Evolutionary conservation across 2,797 vertebrate genomes (phyloP).

Genomic region (Sternotherus odoratus): DNA sequence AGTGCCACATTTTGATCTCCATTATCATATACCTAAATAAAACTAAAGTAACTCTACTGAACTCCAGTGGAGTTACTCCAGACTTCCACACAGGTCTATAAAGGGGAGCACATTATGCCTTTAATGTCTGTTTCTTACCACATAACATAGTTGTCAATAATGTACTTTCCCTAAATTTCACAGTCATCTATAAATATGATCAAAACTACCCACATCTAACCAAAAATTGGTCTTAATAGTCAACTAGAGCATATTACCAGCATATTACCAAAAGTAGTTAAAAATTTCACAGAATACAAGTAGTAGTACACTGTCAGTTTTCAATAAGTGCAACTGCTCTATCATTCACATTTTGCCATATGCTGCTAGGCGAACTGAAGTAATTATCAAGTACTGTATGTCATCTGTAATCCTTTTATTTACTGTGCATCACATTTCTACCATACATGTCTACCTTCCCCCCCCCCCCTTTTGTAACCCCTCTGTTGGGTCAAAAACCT

Average conservation of each 20-base stretch:
- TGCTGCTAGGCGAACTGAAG: not conserved
- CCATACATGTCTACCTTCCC: not conserved
- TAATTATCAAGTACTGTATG: not conserved
- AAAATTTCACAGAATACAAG: not conserved
- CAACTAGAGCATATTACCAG: not conserved
- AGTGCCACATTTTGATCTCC: not conserved
- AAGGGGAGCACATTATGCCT: not conserved
- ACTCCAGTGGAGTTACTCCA: not conserved
- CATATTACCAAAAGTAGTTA: not conserved
- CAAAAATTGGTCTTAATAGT: not conserved
- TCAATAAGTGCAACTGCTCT: accelerated
- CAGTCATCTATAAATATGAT: not conserved
- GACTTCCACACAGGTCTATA: not conserved
- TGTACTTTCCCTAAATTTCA: accelerated
- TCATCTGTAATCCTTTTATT: not conserved
- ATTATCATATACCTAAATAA: not conserved
- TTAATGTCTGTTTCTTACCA: not conserved
- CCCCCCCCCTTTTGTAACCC: accelerated
- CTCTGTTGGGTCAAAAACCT: not conserved
- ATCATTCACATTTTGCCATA: accelerated
- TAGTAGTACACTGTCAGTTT: not conserved
- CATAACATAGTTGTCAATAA: accelerated
- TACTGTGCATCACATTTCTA: not conserved
- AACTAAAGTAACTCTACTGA: not conserved
- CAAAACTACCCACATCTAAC: not conserved